phyloP scores from a whole-genome alignment of 2,797 vertebrate genomes.

The Xenops minutus region DNA sequence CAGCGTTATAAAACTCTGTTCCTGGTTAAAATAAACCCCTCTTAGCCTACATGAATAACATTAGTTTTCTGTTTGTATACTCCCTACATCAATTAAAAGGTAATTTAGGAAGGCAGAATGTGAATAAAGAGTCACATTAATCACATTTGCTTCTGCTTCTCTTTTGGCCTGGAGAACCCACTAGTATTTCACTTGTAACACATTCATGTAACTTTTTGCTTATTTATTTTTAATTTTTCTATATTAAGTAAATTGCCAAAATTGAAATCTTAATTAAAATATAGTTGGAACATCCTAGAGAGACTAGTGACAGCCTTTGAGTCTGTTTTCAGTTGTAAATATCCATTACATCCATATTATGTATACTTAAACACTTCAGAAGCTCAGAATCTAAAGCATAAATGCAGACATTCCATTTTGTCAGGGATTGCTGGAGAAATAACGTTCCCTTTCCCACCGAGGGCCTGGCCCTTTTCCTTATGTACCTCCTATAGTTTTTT shows the following conservation, averaged over 20 bases:
- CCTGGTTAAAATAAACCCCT: neutral
- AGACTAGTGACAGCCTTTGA: neutral
- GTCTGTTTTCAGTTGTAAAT: neutral
- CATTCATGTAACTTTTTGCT: neutral
- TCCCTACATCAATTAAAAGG: neutral
- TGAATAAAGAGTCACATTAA: slow-evolving; percentile 73
- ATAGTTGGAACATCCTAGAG: neutral
- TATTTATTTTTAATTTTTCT: neutral
- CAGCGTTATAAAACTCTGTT: neutral
- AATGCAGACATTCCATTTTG: neutral
- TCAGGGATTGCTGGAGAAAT: neutral
- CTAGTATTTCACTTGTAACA: slow-evolving; percentile 67
- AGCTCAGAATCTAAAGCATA: neutral
- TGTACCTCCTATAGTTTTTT: fast-evolving
- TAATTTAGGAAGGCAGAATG: neutral
- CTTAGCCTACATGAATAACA: neutral
- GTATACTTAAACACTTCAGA: neutral
- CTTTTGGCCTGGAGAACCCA: slow-evolving; percentile 44
- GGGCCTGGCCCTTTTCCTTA: neutral
- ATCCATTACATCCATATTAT: neutral
- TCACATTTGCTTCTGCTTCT: slow-evolving; percentile 52
- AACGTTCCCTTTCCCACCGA: neutral
- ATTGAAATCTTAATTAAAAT: neutral
- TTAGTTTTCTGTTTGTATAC: neutral
- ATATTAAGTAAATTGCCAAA: neutral